Percentiles rank a stretch among this genome's conserved stretches.
These are phyloP conservation scores for Battus philenor DNA, from an alignment of 1,140 invertebrate genomes.

Conservation along the genomic window DNA sequence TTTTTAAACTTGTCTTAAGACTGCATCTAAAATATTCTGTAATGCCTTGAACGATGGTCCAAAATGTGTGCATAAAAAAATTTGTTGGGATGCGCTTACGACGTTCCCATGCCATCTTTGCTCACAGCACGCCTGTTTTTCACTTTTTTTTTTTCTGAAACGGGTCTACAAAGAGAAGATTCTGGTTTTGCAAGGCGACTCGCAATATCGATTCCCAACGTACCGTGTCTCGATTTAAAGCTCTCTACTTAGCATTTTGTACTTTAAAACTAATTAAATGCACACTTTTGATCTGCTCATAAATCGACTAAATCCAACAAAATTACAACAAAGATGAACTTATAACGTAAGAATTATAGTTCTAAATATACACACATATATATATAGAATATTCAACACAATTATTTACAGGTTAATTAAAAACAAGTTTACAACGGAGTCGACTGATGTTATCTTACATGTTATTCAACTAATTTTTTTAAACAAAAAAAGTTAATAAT, in stretches of 20 bases:
- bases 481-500: too few species aligned
- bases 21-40: slow-evolving; percentile 42
- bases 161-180: slow-evolving; percentile 67
- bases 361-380: too few species aligned
- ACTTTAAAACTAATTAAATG: slow-evolving; percentile 3
- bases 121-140: slow-evolving; percentile 54
- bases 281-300: too few species aligned
- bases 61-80: slow-evolving; percentile 39
- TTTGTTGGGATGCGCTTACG: slow-evolving; percentile 44
- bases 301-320: too few species aligned
- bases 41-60: slow-evolving; percentile 38
- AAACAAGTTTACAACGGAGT: too few species aligned
- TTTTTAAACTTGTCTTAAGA: slow-evolving; percentile 29
- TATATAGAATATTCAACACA: too few species aligned
- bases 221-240: slow-evolving; percentile 42
- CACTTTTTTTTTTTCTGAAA: slow-evolving; percentile 58
- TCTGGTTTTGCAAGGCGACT: slow-evolving; percentile 71
- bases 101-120: slow-evolving; percentile 64
- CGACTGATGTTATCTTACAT: too few species aligned
- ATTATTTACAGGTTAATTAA: too few species aligned
- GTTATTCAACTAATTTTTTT: too few species aligned
- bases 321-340: too few species aligned
- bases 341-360: too few species aligned
- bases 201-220: slow-evolving; percentile 52
- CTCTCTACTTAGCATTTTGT: slow-evolving; percentile 11